phyloP scores from a whole-genome alignment of 2,888 invertebrate species.

The Tetranychus piercei region DNA sequence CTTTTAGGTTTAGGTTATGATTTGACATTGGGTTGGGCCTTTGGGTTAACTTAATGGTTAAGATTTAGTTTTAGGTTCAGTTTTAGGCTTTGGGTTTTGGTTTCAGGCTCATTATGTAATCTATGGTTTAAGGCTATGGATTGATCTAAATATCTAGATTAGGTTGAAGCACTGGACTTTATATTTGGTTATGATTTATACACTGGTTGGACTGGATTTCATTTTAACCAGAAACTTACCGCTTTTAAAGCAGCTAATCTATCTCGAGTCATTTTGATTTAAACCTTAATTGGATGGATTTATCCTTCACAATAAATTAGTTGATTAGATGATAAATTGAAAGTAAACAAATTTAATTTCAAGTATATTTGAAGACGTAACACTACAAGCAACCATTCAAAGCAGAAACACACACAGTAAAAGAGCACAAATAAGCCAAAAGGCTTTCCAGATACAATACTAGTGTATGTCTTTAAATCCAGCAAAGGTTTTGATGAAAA shows the following conservation, averaged over 20 bases:
- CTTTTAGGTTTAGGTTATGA: no score
- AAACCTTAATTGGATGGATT: not conserved
- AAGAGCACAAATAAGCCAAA: no score
- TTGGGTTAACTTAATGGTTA: no score
- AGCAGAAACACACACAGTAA: not conserved
- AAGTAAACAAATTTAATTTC: not conserved
- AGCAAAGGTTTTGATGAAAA: no score
- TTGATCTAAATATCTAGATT: no score
- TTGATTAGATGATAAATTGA: not conserved
- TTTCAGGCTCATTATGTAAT: no score
- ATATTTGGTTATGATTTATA: not conserved
- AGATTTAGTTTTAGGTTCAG: no score
- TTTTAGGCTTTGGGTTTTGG: no score
- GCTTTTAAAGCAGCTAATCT: constrained; percentile 28
- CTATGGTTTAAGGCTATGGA: no score
- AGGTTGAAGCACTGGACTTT: not conserved
- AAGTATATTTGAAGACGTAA: not conserved
- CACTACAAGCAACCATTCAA: not conserved
- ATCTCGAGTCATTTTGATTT: constrained; percentile 27
- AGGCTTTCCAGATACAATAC: no score
- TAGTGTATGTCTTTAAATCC: no score
- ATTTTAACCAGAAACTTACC: constrained; percentile 22
- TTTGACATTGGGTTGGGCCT: no score
- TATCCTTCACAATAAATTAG: not conserved
- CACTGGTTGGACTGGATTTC: not conserved